Evolutionary conservation across 2,113 vertebrate genomes (phyloP).

Genomic region (Perognathus longimembris): DNA sequence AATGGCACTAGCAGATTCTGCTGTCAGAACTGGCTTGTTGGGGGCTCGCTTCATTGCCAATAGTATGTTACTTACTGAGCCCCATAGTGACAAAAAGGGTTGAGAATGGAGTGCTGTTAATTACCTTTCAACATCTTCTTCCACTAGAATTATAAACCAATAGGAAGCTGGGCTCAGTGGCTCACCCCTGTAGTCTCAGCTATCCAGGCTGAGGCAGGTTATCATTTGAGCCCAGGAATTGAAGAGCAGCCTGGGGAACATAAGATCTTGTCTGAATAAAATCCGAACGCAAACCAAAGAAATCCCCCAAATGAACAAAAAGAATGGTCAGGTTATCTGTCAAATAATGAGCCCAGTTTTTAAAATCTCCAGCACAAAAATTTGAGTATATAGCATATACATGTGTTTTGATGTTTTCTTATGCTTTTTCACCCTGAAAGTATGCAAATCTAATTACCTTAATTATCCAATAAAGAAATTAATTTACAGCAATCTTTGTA

Average conservation of each 20-base stretch:
- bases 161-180: neutral
- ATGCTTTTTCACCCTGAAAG: neutral
- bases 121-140: neutral
- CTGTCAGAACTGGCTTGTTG: neutral
- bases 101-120: neutral
- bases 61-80: constrained; percentile 9
- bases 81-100: neutral
- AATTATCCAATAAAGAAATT: constrained; percentile 46
- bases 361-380: neutral
- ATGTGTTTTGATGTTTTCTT: neutral
- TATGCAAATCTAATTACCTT: neutral
- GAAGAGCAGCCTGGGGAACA: neutral
- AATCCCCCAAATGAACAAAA: neutral
- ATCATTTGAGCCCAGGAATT: neutral
- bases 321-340: neutral
- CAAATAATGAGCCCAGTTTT: neutral
- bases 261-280: neutral
- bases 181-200: neutral
- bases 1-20: neutral
- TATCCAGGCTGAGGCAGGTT: neutral
- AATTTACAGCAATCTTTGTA: constrained; percentile 77
- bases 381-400: neutral
- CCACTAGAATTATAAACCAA: neutral
- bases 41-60: neutral
- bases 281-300: neutral